Conservation (phyloP, 2,888 invertebrate species). For the Notocelia uddmanniana region DNA sequence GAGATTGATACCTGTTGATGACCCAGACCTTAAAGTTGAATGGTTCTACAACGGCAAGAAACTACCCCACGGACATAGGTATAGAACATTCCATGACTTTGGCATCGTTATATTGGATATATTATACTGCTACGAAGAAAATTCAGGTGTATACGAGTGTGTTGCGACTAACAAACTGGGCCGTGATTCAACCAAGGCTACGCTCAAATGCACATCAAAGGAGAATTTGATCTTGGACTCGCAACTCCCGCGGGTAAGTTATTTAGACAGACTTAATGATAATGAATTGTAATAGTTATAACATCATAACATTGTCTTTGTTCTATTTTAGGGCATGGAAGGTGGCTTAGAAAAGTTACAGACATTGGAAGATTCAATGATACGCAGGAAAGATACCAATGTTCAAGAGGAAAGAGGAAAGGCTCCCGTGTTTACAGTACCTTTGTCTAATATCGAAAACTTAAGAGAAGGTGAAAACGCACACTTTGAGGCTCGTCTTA, state of each 20-base stretch:
- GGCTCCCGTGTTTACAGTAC: conserved; percentile 96
- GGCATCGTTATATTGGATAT: conserved; percentile 98
- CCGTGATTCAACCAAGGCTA: conserved; percentile 93
- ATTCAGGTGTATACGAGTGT: conserved; percentile 97
- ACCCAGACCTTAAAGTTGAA: conserved; percentile 97
- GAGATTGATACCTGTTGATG: conserved; percentile 96
- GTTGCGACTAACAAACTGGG: conserved; percentile 97
- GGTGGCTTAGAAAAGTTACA: conserved; percentile 97
- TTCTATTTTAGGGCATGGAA: conserved; percentile 92
- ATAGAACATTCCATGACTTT: conserved; percentile 98
- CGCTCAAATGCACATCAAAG: conserved; percentile 94
- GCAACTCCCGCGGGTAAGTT: conserved; percentile 93
- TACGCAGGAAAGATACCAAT: conserved; percentile 90
- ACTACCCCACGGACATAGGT: conserved; percentile 97
- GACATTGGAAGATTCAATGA: conserved; percentile 95
- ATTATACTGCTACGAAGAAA: conserved; percentile 98
- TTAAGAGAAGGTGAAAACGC: conserved; percentile 96
- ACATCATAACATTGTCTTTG: background rate
- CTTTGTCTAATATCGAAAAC: conserved; percentile 94
- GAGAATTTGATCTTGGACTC: conserved; percentile 96
- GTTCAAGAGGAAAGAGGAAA: conserved; percentile 91
- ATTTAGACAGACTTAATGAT: conserved; percentile 8
- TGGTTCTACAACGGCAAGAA: conserved; percentile 98
- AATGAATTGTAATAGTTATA: background rate
- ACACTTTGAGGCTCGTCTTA: conserved; percentile 95